These are phyloP conservation scores for Oligia fasciuncula DNA, from an alignment of 2,888 invertebrate species.

Conservation along the genomic window DNA sequence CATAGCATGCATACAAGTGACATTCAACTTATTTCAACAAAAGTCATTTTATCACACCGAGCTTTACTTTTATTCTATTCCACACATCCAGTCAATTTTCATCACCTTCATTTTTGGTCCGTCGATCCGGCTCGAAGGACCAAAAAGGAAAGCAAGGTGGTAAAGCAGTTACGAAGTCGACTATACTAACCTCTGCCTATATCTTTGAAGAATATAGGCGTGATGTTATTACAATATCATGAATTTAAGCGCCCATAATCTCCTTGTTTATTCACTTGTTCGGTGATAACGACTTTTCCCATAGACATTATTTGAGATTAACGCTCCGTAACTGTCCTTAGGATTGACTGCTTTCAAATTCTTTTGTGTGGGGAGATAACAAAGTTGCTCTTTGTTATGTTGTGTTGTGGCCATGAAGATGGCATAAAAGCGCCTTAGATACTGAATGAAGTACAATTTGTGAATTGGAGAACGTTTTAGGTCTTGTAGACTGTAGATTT, in stretches of 20 bases:
- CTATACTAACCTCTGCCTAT: neutral
- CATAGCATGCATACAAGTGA: neutral
- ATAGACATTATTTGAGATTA: constrained; percentile 47
- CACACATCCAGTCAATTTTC: neutral
- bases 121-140: neutral
- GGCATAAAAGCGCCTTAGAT: neutral
- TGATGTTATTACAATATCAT: neutral
- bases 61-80: neutral
- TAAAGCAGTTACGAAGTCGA: neutral
- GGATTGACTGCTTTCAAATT: constrained; percentile 46
- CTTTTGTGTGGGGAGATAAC: constrained; percentile 44
- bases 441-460: neutral
- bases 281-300: constrained; percentile 31
- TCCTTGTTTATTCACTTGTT: constrained; percentile 41
- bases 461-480: neutral
- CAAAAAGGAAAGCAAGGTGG: neutral
- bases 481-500: neutral
- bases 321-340: constrained; percentile 31
- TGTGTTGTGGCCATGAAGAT: neutral
- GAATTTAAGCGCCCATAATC: constrained; percentile 28
- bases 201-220: neutral
- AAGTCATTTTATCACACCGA: too few species aligned
- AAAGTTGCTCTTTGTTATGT: constrained; percentile 26
- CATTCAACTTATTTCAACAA: neutral
- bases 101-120: neutral